Conservation (phyloP, 2,113 vertebrate genomes). For the Laticauda colubrina region DNA sequence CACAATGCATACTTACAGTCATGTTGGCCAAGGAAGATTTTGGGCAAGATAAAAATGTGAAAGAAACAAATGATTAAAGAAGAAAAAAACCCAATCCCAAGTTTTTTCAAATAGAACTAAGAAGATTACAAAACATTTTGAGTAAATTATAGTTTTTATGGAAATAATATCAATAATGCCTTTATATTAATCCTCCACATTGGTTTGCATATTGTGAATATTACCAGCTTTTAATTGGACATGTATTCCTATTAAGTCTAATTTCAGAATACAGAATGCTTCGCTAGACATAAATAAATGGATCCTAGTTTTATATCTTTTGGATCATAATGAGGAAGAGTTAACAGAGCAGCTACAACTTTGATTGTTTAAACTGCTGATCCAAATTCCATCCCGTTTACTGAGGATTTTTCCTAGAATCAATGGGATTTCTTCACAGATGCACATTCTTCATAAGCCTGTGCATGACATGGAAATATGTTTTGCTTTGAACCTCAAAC, state of each 20-base stretch:
- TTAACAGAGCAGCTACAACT: neutral
- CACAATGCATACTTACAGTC: conserved; percentile 43
- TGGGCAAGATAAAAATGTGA: conserved; percentile 57
- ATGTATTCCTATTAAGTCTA: conserved; percentile 12
- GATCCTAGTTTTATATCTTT: conserved; percentile 2
- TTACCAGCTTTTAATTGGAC: conserved; percentile 3
- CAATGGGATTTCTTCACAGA: neutral
- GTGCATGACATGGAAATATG: neutral
- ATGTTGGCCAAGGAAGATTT: conserved; percentile 57
- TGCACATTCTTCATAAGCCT: neutral
- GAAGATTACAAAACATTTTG: conserved; percentile 17
- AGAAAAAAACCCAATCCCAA: conserved; percentile 41
- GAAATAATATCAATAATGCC: conserved; percentile 38
- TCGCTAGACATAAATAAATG: neutral
- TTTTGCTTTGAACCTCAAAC: neutral
- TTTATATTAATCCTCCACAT: conserved; percentile 12
- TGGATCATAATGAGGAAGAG: neutral
- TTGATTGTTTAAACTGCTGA: neutral
- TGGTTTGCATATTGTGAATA: conserved; percentile 21
- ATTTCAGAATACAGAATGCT: neutral
- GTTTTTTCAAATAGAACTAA: conserved; percentile 52
- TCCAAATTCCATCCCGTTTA: neutral
- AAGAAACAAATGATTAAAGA: conserved; percentile 53
- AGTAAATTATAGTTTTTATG: conserved; percentile 30
- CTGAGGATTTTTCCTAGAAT: neutral